Base-by-base conservation (phyloP, 1,140 invertebrate species). In the Maniola jurtina region DNA sequence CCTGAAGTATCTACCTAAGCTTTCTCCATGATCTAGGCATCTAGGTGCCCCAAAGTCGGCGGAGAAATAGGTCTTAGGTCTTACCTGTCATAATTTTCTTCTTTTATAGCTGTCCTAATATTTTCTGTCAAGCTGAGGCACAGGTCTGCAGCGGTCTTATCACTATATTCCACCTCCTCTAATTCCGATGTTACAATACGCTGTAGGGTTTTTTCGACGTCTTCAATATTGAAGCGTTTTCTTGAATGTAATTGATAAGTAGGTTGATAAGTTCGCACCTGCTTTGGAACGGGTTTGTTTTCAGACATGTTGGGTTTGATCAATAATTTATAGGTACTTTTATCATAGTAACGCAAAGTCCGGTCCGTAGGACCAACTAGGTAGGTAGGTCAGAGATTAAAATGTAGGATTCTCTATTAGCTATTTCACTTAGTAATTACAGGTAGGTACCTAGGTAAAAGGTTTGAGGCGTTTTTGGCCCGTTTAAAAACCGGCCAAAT, bases 51-150 rank as follows among this genome's bases (percentile, higher is more conserved):
- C n/a, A n/a, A n/a, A n/a, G n/a, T n/a, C n/a, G 25, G 25, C 25
- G 25, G 4, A 25, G 25, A 25, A 25, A n/a, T n/a, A n/a, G n/a
- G n/a, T n/a, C n/a, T n/a, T n/a, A n/a, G n/a, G n/a, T n/a, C n/a
- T 57, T 68, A 68, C 91, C 91, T 91, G 79, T 92, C 86, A 78
- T 84, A 92, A 52, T 89, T 82, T 81, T 91, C 84, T 76, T 86
- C 84, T 81, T 91, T 92, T 35, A 91, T 72, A 6, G 83, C 79
- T 36, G 75, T 83, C 45, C 81, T 82, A 36, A 92, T 81, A 47
- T 76, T 85, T 66, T 90, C 87, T 11, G 84, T 73, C 64, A 91
- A 72, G 54, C 38, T 81, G 2, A 84, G 33, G 65, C 84, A 86
- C n/a, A 92, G 25, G 42, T 91, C 91, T 8, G 88, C 85, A 45